Evolutionary conservation across 2,888 invertebrate genomes (phyloP), one percentile per base, ranked within the genome.

Genomic region (Lasioglossum pauxillum): DNA sequence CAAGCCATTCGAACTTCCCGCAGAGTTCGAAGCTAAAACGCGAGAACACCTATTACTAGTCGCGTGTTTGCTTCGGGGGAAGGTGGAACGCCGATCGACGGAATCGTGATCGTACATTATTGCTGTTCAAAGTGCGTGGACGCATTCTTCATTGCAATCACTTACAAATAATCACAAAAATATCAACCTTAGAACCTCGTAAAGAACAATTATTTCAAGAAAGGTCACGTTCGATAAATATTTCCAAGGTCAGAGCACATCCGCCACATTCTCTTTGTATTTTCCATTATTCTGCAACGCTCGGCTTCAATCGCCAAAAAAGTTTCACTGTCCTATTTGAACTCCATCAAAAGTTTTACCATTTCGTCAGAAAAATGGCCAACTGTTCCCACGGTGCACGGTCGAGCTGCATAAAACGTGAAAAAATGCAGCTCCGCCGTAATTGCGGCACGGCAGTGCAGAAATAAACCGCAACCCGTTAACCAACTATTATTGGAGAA

Each of bases 31-130:
- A 31, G 64, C 31, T 64, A 31, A 64, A 31, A 31, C 31, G 64
- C 16, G 27, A 27, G 64, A 64, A 31, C 16, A 64, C 31, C 14
- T 31, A 31, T 35, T 31, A 35, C 10, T 31, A 31, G 67, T 67
- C 35, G 35, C 35, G 35, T 67, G 35, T 31, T 67, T 19, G 44
- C 72, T 82, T 27, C 35, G 35, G 14, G 14, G n/a, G 73, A 60
- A 38, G 64, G 35, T 46, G 69, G 78, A 89, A 84, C 75, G 57
- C 16, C 67, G 10, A 72, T 80, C 60, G 46, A 57, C 53, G n/a
- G 31, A 77, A 79, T 80, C 85, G 90, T 89, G 89, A 89, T 87
- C 74, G 74, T 75, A 71, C 83, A 89, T 87, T 60, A 89, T 87
- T 60, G 27, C 23, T 67, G 71, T 4, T 53, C 10, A n/a, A 53